These are phyloP conservation scores for Eledona agricola DNA, from an alignment of 2,888 invertebrate genomes.

Conservation along the genomic window DNA sequence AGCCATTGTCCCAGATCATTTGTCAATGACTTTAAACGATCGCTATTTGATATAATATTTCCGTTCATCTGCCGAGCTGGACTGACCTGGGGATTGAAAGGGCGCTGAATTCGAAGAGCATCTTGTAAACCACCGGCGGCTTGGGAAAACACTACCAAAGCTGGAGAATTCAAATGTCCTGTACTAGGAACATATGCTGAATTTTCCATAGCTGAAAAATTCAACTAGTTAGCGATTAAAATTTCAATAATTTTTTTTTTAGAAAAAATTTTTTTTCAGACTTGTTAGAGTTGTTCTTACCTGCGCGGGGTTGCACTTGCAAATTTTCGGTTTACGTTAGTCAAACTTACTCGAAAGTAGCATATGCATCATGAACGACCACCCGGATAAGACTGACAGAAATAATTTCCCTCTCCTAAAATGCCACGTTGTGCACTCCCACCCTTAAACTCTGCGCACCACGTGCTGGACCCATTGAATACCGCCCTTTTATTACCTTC, in stretches of 20 bases:
- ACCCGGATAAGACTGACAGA: slow-evolving; percentile 57
- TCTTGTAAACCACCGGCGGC: slow-evolving; percentile 78
- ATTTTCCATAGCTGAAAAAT: slow-evolving; percentile 73
- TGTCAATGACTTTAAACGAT: slow-evolving; percentile 44
- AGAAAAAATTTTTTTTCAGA: no score
- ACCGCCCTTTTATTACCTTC: slow-evolving; percentile 41
- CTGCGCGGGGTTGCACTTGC: slow-evolving; percentile 2
- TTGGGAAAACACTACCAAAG: slow-evolving; percentile 79
- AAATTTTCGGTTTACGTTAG: slow-evolving; percentile 27
- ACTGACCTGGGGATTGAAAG: slow-evolving; percentile 76
- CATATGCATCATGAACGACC: slow-evolving; percentile 47
- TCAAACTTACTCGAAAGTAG: slow-evolving; percentile 40
- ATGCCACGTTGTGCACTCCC: slow-evolving; percentile 54
- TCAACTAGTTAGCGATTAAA: no score
- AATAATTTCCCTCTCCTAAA: slow-evolving; percentile 47
- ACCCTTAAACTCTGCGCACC: slow-evolving; percentile 59
- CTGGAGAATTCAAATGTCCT: slow-evolving; percentile 77
- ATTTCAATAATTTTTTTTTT: no score
- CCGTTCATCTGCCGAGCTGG: no score
- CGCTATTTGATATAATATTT: slow-evolving; percentile 36
- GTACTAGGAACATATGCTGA: slow-evolving; percentile 76
- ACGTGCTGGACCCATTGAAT: slow-evolving; percentile 53
- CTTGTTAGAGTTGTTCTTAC: slow-evolving; percentile 18
- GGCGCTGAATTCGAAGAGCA: slow-evolving; percentile 78
- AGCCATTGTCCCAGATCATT: slow-evolving; percentile 57